A percentile compares a stretch with the other conserved stretches of the same genome.
phyloP scores from a whole-genome alignment of 2,113 vertebrate genomes.

The Macrotus californicus region DNA sequence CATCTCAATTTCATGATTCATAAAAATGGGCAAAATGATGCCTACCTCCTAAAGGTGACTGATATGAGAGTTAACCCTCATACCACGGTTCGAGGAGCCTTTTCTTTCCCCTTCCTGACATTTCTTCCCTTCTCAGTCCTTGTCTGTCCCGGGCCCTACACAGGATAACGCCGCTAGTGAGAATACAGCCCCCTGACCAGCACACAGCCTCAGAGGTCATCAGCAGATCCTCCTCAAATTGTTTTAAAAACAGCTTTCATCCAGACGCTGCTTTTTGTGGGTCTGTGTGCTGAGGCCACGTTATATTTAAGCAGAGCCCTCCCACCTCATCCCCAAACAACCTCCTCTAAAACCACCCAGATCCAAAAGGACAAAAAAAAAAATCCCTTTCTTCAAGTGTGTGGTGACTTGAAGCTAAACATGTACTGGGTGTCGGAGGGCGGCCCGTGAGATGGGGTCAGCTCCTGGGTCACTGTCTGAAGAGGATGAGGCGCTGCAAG shows the following conservation, averaged over 20 bases:
- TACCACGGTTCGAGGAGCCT: neutral
- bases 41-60: neutral
- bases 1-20: neutral
- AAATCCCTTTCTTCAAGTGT: neutral
- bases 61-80: neutral
- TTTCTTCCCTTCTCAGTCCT: neutral
- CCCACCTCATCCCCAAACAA: neutral
- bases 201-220: neutral
- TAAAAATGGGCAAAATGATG: neutral
- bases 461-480: conserved; percentile 18
- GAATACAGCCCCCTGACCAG: neutral
- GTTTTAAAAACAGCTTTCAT: conserved; percentile 36
- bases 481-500: neutral
- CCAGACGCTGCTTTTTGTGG: neutral
- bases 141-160: neutral
- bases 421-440: neutral
- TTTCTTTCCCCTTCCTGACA: neutral
- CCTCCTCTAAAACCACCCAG: conserved; percentile 22
- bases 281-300: conserved; percentile 19
- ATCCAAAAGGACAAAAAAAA: neutral
- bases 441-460: neutral
- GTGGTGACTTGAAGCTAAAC: neutral
- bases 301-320: conserved; percentile 42
- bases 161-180: neutral
- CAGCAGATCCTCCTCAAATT: conserved; percentile 13